Percentiles rank a stretch among this genome's conserved stretches.
Conservation (phyloP, 2,113 vertebrate genomes). For the Phylloscopus whistleri region DNA sequence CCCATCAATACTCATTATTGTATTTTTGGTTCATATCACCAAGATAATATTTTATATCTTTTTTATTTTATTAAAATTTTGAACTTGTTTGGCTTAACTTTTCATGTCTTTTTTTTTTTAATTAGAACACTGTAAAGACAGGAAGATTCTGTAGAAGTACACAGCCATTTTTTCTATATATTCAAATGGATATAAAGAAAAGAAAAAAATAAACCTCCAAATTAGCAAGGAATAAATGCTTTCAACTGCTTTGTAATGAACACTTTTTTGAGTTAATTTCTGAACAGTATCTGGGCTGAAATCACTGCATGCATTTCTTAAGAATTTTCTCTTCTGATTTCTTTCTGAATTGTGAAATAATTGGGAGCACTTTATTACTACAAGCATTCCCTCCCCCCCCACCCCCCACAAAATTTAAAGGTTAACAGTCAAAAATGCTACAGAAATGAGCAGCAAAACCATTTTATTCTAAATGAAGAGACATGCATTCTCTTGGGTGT, state of each 20-base stretch:
- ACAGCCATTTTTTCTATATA: background rate
- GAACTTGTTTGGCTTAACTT: background rate
- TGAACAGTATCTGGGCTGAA: background rate
- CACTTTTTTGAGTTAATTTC: background rate
- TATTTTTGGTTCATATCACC: background rate
- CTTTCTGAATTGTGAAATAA: background rate
- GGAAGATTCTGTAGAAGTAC: background rate
- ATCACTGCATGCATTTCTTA: background rate
- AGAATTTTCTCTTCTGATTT: background rate
- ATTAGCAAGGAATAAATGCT: background rate
- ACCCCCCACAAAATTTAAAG: background rate
- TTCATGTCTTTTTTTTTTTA: background rate
- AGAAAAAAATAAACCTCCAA: background rate
- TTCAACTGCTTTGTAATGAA: background rate
- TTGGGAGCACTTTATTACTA: background rate
- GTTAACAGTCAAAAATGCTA: background rate
- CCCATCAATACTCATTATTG: slow-evolving; percentile 21
- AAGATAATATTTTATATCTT: background rate
- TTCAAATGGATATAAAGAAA: background rate
- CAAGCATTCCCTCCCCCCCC: background rate
- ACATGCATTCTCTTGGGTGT: background rate
- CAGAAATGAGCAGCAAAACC: background rate
- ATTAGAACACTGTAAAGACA: background rate
- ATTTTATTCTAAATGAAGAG: background rate
- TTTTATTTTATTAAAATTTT: slow-evolving; percentile 19